Conservation (phyloP, 2,888 invertebrate genomes). For the Thelaira solivaga region DNA sequence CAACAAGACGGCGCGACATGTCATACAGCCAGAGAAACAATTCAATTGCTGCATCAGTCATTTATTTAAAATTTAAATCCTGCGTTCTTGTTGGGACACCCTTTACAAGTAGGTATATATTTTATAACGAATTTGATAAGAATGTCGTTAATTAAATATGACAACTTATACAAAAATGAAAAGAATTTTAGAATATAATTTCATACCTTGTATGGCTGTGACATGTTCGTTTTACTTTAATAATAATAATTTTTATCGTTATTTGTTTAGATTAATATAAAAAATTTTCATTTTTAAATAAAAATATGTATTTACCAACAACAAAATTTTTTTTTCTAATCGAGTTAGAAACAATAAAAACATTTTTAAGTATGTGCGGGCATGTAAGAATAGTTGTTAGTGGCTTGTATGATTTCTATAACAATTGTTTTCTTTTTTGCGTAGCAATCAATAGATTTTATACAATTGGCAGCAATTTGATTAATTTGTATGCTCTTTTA, state of each 20-base stretch:
- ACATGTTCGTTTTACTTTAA: neutral
- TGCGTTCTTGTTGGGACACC: no score
- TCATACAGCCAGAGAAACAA: no score
- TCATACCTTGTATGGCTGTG: no score
- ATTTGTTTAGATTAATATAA: slow-evolving; percentile 21
- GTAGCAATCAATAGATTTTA: slow-evolving; percentile 27
- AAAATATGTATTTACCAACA: neutral
- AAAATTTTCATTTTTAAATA: slow-evolving; percentile 5
- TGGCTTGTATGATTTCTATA: slow-evolving; percentile 15
- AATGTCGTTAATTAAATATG: slow-evolving; percentile 5
- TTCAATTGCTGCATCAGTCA: no score
- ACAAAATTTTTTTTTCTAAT: no score
- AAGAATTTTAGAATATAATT: slow-evolving; percentile 9
- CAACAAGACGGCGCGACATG: no score
- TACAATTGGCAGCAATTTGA: slow-evolving; percentile 29
- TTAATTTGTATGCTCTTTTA: slow-evolving; percentile 45
- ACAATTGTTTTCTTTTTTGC: slow-evolving; percentile 3
- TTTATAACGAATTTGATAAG: slow-evolving; percentile 35
- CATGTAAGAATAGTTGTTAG: neutral
- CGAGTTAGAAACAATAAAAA: slow-evolving; percentile 16
- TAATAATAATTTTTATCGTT: neutral
- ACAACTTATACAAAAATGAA: neutral
- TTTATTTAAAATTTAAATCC: no score
- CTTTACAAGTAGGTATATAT: neutral
- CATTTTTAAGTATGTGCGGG: neutral